Percentiles rank a stretch among this genome's conserved stretches.
phyloP scores from a whole-genome alignment of 2,797 vertebrate genomes.

The Rhinella marina region DNA sequence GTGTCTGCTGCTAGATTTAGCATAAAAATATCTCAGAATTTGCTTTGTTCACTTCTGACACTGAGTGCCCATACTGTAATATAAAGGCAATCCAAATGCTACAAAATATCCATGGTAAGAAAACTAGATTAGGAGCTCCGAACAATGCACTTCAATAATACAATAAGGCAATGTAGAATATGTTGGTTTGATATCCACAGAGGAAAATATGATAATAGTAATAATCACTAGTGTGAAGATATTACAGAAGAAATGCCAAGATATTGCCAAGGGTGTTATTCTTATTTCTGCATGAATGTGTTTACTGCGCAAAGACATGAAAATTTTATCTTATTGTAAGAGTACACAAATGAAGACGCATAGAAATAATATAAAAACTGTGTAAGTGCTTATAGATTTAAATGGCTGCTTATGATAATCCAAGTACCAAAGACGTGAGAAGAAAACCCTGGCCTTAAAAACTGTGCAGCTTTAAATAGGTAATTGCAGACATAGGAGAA shows the following conservation, averaged over 20 bases:
- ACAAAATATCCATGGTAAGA: neutral
- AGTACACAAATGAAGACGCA: neutral
- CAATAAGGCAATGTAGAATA: neutral
- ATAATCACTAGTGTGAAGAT: slow-evolving; percentile 1
- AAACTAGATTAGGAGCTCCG: neutral
- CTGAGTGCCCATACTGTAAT: neutral
- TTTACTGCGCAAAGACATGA: neutral
- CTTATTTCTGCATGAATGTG: neutral
- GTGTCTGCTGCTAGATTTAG: neutral
- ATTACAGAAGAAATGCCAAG: neutral
- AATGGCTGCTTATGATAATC: neutral
- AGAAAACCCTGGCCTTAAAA: neutral
- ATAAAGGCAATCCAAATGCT: neutral
- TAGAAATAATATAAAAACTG: neutral
- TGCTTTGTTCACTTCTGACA: neutral
- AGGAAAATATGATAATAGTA: slow-evolving; percentile 1
- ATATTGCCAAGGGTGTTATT: neutral
- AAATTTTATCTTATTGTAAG: neutral
- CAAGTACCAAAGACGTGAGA: neutral
- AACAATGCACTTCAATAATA: neutral
- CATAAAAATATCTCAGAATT: neutral
- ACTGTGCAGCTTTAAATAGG: neutral
- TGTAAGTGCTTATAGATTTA: neutral
- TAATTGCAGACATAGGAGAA: neutral
- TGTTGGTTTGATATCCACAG: neutral